Conservation (phyloP, 2,113 vertebrate species). For the Carollia perspicillata region DNA sequence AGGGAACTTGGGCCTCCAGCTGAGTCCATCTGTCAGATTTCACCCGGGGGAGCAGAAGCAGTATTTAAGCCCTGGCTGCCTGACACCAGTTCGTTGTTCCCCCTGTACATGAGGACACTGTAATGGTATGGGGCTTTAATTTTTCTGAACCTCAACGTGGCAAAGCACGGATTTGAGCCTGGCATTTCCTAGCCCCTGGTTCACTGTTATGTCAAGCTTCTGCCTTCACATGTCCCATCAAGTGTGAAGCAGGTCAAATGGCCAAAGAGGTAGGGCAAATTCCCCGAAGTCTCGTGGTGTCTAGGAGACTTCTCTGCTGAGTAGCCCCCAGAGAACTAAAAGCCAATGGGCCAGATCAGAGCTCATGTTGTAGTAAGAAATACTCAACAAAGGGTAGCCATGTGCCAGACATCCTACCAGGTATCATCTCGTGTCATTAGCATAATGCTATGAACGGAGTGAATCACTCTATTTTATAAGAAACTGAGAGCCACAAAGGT, state of each 20-base stretch:
- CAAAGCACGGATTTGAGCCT: not conserved
- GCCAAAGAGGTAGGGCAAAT: not conserved
- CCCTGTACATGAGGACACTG: not conserved
- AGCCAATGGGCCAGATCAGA: not conserved
- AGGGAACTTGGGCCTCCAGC: not conserved
- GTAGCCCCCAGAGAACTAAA: not conserved
- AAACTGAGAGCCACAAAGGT: not conserved
- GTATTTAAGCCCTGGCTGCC: not conserved
- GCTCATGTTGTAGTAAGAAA: not conserved
- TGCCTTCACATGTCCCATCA: not conserved
- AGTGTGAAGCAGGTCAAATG: not conserved
- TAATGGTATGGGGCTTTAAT: not conserved
- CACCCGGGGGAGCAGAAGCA: not conserved
- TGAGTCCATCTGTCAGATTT: not conserved
- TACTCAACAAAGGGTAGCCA: not conserved
- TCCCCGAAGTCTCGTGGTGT: not conserved
- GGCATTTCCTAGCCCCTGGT: not conserved
- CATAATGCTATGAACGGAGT: not conserved
- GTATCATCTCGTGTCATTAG: not conserved
- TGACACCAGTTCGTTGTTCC: not conserved
- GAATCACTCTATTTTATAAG: not conserved
- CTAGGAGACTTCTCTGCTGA: not conserved
- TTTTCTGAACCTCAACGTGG: slow-evolving; percentile 6
- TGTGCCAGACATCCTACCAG: not conserved
- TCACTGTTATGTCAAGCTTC: not conserved